Base-by-base conservation (phyloP, 2,888 invertebrate genomes). In the Limenitis arthemis region DNA sequence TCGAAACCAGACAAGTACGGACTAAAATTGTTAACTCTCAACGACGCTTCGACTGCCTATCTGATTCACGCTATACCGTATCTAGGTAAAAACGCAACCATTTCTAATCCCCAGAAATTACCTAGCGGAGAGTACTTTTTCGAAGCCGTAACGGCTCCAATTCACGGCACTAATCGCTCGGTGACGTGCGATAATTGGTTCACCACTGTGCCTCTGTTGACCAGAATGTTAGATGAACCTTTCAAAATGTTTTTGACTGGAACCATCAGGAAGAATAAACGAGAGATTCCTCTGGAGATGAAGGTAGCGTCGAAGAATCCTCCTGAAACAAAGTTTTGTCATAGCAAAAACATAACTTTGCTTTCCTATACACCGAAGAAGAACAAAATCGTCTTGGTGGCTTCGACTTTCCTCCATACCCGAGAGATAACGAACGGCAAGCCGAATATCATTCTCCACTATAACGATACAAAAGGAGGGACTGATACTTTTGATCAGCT, bases 401-500 rank as follows among this genome's bases (percentile, higher is more conserved):
- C 60, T 6, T 59, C 56, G 0, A 56, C 55, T 5, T 30, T 49
- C 42, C 53, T 58, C 34, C 49, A 58, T 51, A 44, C 56, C 34
- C 49, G 51, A 1, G 42, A 42, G n/a, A 57, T 59, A 29, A 38
- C 0, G n/a, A 51, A 52, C 9, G 28, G 29, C n/a, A 58, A 58
- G 44, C 59, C 58, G 1, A 53, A 57, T 38, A 55, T 58, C 1
- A 54, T 61, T 7, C 48, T 51, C n/a, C 56, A 53, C 36, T 58
- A 60, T 8, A 61, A 57, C 33, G 51, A 46, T 28, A 58, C 53
- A 5, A 56, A 56, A 29, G 56, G 60, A 7, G 56, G 51, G 2
- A 51, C 56, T 0, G 58, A 58, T 39, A 53, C 56, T 0, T 48
- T 58, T 5, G 58, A 58, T 32, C 59, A 62, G 34, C 61, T 61